Evolutionary conservation across 92 coral and sea anemone species (phyloP).

Genomic region (Anthopleura xanthogrammica): DNA sequence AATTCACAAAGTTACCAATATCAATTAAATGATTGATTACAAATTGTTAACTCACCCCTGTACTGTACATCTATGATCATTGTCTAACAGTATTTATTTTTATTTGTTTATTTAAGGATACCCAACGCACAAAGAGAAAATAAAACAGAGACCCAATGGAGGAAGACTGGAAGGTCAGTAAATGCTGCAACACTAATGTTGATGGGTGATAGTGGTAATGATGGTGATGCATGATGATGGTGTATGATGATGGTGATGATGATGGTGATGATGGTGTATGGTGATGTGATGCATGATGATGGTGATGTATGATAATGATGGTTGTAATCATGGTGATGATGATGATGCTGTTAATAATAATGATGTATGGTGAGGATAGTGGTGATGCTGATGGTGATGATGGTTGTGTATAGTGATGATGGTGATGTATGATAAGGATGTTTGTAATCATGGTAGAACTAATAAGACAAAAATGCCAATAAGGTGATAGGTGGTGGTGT

Average conservation of each 20-base stretch:
- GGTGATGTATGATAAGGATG: background rate
- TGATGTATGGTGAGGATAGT: background rate
- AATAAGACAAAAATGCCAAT: too few species aligned
- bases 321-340: background rate
- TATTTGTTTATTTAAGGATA: constrained; percentile 57
- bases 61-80: too few species aligned
- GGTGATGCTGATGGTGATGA: too few species aligned
- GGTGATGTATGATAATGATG: background rate
- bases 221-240: background rate
- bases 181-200: background rate
- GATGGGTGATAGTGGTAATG: background rate
- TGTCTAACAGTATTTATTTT: background rate
- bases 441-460: too few species aligned
- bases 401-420: too few species aligned
- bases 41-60: too few species aligned
- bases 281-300: too few species aligned
- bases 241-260: background rate
- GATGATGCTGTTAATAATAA: background rate
- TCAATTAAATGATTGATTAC: too few species aligned
- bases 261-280: background rate
- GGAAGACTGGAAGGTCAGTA: constrained; percentile 95
- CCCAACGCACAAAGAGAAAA: constrained; percentile 94
- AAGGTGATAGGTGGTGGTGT: background rate
- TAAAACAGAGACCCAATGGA: constrained; percentile 92
- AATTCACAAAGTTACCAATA: too few species aligned